Evolutionary conservation across 2,888 invertebrate genomes (phyloP).

Genomic region (Microdon myrmicae): DNA sequence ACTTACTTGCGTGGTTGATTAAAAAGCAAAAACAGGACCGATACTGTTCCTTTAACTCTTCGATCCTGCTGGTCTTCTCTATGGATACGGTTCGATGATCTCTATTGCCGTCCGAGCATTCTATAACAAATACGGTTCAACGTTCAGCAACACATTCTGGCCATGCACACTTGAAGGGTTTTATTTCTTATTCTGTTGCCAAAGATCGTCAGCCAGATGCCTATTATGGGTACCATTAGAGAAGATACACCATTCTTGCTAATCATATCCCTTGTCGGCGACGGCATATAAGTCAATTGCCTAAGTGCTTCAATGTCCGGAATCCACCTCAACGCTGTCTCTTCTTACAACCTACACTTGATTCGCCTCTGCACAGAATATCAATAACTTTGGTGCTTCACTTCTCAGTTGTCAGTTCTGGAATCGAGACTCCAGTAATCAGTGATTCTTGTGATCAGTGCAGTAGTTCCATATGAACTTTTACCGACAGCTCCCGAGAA

Average conservation of each 20-base stretch:
- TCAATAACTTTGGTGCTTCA: constrained; percentile 46
- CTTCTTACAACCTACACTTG: constrained; percentile 35
- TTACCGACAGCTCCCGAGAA: no score
- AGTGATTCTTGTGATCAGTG: no score
- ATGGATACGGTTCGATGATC: constrained; percentile 51
- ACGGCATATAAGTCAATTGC: background rate
- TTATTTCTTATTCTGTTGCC: no score
- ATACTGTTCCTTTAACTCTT: no score
- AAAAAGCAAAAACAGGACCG: no score
- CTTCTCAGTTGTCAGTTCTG: constrained; percentile 16
- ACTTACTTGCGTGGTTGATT: no score
- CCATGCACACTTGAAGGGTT: no score
- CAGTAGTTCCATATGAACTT: no score
- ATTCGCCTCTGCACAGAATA: constrained; percentile 41
- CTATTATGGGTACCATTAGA: constrained; percentile 51
- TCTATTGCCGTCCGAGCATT: constrained; percentile 30
- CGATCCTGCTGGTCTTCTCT: no score
- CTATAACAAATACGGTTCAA: constrained; percentile 50
- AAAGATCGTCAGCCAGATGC: constrained; percentile 31
- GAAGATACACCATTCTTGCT: constrained; percentile 17
- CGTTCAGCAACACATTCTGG: constrained; percentile 26
- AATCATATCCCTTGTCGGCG: constrained; percentile 39
- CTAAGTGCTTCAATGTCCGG: constrained; percentile 22
- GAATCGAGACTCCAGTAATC: constrained; percentile 15
- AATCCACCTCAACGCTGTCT: constrained; percentile 27